These are phyloP conservation scores for Terebella lapidaria DNA, from an alignment of 2,888 invertebrate species.

Conservation along the genomic window DNA sequence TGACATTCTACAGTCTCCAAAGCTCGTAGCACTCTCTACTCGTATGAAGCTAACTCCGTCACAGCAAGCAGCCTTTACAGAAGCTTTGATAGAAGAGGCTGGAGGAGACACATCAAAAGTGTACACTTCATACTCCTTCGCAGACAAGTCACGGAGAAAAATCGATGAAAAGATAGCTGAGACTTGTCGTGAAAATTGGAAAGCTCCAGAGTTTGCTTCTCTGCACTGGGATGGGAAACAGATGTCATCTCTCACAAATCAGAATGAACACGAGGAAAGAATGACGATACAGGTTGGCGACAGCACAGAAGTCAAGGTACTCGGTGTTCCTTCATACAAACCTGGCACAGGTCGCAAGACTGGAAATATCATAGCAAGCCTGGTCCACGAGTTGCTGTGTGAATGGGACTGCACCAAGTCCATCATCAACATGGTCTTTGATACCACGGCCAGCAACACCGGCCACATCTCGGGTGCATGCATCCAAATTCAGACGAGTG, in stretches of 20 bases:
- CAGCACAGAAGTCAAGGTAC: background rate
- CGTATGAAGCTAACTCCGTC: background rate
- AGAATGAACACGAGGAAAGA: background rate
- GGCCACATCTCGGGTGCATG: background rate
- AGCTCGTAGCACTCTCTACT: too few relatives aligned
- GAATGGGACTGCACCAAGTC: background rate
- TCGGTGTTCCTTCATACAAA: background rate
- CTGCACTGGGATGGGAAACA: background rate
- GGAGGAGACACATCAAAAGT: too few relatives aligned
- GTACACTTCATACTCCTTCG: background rate
- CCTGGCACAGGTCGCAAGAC: background rate
- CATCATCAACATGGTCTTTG: background rate
- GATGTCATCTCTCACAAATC: background rate
- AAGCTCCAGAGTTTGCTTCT: background rate
- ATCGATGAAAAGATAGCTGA: background rate
- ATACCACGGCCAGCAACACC: background rate
- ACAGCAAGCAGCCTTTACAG: too few relatives aligned
- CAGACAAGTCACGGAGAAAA: background rate
- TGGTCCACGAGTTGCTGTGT: background rate
- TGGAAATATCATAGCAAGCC: background rate
- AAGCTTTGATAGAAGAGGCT: too few relatives aligned
- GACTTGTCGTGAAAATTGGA: background rate
- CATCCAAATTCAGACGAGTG: background rate
- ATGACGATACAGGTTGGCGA: background rate
- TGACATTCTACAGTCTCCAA: too few relatives aligned